Conservation (phyloP, 2,888 invertebrate species). For the Diarsia dahlii region DNA sequence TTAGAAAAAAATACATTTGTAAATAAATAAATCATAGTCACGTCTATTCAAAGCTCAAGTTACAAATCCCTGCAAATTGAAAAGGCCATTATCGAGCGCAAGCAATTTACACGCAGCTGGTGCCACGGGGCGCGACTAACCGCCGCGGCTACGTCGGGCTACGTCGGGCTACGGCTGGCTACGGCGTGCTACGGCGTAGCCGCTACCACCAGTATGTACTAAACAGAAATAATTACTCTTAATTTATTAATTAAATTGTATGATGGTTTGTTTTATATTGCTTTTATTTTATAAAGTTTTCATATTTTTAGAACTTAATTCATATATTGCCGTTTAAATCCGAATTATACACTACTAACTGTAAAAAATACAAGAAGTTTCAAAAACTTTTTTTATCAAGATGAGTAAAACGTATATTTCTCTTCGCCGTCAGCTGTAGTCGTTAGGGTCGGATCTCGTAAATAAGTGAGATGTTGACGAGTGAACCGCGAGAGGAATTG, state of each 20-base stretch:
- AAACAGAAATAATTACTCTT: slow-evolving; percentile 9
- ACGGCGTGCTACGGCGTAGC: slow-evolving; percentile 29
- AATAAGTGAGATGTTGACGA: slow-evolving; percentile 89
- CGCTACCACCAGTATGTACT: slow-evolving; percentile 30
- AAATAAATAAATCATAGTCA: slow-evolving; percentile 68
- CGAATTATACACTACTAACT: too few species aligned
- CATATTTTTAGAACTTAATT: background rate
- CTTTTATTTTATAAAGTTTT: background rate
- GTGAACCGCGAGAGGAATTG: slow-evolving; percentile 81
- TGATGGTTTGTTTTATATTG: background rate
- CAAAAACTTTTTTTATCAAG: slow-evolving; percentile 4
- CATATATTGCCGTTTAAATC: background rate
- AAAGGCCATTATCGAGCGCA: slow-evolving; percentile 88
- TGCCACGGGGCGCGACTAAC: slow-evolving; percentile 76
- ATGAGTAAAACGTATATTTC: slow-evolving; percentile 26
- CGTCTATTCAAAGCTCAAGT: slow-evolving; percentile 77
- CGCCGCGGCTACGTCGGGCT: slow-evolving; percentile 67
- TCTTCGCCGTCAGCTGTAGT: slow-evolving; percentile 74
- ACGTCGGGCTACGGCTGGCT: slow-evolving; percentile 59
- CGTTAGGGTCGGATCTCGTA: slow-evolving; percentile 84
- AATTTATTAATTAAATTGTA: background rate
- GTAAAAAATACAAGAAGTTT: background rate
- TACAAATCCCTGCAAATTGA: slow-evolving; percentile 89
- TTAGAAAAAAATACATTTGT: slow-evolving; percentile 43
- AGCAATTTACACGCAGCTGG: slow-evolving; percentile 89